Base-by-base conservation (phyloP, 1,140 invertebrate species). In the Coptotermes formosanus region DNA sequence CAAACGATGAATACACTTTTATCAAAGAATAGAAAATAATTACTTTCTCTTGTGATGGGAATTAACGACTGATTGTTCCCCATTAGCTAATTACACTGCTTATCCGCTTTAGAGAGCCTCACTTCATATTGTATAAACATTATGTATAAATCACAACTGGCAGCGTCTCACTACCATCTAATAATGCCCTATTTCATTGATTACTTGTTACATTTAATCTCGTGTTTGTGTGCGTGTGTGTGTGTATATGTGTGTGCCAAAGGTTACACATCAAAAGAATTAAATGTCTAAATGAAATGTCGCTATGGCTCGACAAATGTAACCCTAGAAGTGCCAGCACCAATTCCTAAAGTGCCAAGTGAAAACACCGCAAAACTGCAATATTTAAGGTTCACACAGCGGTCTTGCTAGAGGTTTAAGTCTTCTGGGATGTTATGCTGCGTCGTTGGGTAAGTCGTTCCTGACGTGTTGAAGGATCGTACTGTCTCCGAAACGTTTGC, bases 1-100 rank as follows among this genome's bases (percentile, higher is more conserved):
- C 12, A 55, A 30, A 25, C 45, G 16, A 19, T 81, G 32, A 85
- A 64, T 52, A 55, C 6, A 38, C 32, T 14, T 30, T 85, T 55
- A 85, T 55, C 9, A 75, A 38, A 45, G 85, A 44, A 75, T 32
- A 69, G 55, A 75, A 85, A 44, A n/a, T 85, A 85, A 85, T 43
- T 84, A 45, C 30, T 84, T 84, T 9, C 83, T 19, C 30, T 84
- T 23, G 2, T 52, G n/a, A 25, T 30, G 30, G 23, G 32, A 75
- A n/a, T 75, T 1, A 8, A 64, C 25, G 25, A 64, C 21, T 8
- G 1, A 64, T 38, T 38, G 38, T 38, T 19, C 2, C 25, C n/a
- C 25, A 30, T 75, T 30, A 30, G n/a, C 30, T 75, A 75, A 30
- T n/a, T 25, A 75, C 6, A 14, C n/a, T 8, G n/a, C 14, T n/a